phyloP scores from a whole-genome alignment of 2,888 invertebrate genomes.

The Gandaritis pyraliata region DNA sequence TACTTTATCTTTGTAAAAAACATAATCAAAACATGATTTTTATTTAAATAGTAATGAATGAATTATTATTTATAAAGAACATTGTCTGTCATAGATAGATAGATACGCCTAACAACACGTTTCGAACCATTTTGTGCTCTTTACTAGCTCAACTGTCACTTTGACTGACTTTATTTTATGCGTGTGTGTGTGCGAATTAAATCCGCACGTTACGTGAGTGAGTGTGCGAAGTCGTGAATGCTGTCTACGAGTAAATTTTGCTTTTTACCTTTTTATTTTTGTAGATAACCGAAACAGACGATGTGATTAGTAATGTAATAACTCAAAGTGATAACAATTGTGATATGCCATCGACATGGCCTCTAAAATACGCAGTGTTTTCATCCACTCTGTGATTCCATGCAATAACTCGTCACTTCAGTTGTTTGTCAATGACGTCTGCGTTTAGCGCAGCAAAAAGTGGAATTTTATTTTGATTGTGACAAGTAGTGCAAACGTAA shows the following conservation, averaged over 20 bases:
- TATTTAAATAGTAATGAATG: too few species aligned
- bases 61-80: too few species aligned
- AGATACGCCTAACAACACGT: neutral
- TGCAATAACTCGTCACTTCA: constrained; percentile 82
- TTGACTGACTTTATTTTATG: constrained; percentile 52
- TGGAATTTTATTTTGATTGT: constrained; percentile 82
- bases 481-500: constrained; percentile 80
- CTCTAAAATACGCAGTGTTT: constrained; percentile 75
- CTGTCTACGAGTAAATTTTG: constrained; percentile 80
- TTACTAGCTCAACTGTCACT: constrained; percentile 68
- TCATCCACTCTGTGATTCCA: constrained; percentile 77
- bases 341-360: constrained; percentile 78
- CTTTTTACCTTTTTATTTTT: constrained; percentile 83
- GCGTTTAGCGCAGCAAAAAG: constrained; percentile 84
- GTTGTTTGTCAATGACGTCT: constrained; percentile 85
- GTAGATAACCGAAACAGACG: constrained; percentile 74
- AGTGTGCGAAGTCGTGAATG: constrained; percentile 83
- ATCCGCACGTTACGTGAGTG: constrained; percentile 77
- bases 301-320: constrained; percentile 75
- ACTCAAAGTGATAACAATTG: constrained; percentile 80
- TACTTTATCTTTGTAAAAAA: too few species aligned
- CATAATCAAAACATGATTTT: too few species aligned
- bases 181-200: constrained; percentile 65
- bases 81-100: too few species aligned
- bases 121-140: constrained; percentile 50